phyloP scores from a whole-genome alignment of 2,113 vertebrate species.

The Sitta europaea region DNA sequence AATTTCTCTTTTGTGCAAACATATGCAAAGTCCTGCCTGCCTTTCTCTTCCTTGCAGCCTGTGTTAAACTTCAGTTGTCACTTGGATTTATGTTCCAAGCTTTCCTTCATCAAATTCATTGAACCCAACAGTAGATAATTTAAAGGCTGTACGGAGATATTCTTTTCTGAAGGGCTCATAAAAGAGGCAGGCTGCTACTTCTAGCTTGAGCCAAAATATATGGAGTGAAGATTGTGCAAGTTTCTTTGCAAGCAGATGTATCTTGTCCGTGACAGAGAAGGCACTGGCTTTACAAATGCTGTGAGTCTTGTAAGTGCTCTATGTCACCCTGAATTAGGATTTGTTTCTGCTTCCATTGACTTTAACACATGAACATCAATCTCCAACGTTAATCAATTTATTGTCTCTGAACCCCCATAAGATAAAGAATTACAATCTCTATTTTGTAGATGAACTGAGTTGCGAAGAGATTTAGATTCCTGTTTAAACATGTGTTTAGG shows the following conservation, averaged over 20 bases:
- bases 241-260: background rate
- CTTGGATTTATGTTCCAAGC: background rate
- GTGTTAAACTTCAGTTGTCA: background rate
- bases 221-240: background rate
- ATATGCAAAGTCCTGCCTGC: background rate
- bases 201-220: background rate
- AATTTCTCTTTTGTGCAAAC: background rate
- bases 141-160: background rate
- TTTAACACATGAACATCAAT: background rate
- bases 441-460: background rate
- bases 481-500: background rate
- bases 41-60: background rate
- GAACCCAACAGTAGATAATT: background rate
- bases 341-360: conserved; percentile 15
- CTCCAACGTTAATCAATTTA: background rate
- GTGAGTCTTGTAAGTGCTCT: background rate
- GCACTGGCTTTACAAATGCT: background rate
- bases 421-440: background rate
- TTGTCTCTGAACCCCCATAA: background rate
- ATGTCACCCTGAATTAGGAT: background rate
- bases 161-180: background rate
- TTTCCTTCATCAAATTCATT: conserved; percentile 2
- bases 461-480: background rate
- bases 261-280: background rate
- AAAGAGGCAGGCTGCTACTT: background rate